These are phyloP conservation scores for Sialis lutaria DNA, from an alignment of 2,888 invertebrate species.

Conservation along the genomic window DNA sequence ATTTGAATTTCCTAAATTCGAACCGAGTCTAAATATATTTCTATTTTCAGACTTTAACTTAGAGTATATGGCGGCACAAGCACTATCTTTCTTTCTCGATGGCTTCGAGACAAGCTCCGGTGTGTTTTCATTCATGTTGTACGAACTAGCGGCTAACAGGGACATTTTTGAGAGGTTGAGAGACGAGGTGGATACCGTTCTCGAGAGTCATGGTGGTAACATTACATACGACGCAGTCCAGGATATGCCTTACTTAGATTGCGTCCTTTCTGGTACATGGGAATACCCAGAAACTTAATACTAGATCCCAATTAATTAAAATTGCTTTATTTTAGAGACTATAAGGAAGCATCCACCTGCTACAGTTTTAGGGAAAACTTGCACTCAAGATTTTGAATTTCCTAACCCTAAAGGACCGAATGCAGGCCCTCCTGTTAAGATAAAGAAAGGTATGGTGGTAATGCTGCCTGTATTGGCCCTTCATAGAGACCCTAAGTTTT, in stretches of 20 bases:
- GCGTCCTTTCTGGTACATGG: slow-evolving; percentile 24
- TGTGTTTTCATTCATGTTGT: slow-evolving; percentile 27
- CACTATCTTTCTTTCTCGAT: slow-evolving; percentile 32
- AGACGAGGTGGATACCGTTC: slow-evolving; percentile 22
- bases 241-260: slow-evolving; percentile 30
- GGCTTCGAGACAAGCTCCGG: slow-evolving; percentile 35
- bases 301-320: no score
- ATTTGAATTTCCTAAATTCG: neutral
- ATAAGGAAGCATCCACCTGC: slow-evolving; percentile 17
- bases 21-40: neutral
- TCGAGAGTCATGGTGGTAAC: slow-evolving; percentile 20
- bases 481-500: slow-evolving; percentile 13
- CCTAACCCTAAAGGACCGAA: slow-evolving; percentile 11
- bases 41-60: slow-evolving; percentile 19
- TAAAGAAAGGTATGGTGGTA: slow-evolving; percentile 14
- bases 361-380: slow-evolving; percentile 10
- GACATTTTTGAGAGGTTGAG: slow-evolving; percentile 24
- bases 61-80: slow-evolving; percentile 31
- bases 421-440: slow-evolving; percentile 12
- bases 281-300: no score
- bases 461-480: slow-evolving; percentile 15
- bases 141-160: slow-evolving; percentile 27
- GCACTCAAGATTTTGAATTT: slow-evolving; percentile 13
- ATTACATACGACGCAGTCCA: slow-evolving; percentile 28
- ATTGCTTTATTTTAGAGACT: slow-evolving; percentile 13